A percentile compares a stretch with the other conserved stretches of the same genome.
These are phyloP conservation scores for Phocoena phocoena DNA, from an alignment of 2,113 vertebrate genomes.

Conservation along the genomic window DNA sequence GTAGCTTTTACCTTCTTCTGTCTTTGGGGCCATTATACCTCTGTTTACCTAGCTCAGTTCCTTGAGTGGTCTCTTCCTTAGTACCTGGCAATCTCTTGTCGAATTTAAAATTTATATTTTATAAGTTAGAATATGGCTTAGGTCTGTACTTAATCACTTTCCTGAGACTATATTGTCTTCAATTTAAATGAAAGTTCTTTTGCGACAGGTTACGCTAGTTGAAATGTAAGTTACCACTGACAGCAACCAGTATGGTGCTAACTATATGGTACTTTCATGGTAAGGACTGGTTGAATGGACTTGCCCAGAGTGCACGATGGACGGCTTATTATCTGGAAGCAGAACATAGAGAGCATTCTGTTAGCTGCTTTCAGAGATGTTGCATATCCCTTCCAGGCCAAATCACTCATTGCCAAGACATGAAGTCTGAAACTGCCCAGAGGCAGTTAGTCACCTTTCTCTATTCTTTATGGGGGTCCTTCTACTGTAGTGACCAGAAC, in stretches of 20 bases:
- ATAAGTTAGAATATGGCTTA: neutral
- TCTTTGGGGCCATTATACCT: neutral
- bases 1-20: neutral
- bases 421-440: neutral
- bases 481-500: neutral
- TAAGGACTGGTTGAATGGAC: neutral
- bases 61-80: neutral
- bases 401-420: neutral
- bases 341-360: neutral
- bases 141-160: neutral
- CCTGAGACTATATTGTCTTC: neutral
- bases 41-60: neutral
- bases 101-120: conserved; percentile 9
- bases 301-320: neutral
- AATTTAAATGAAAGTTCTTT: neutral
- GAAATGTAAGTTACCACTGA: neutral
- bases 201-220: neutral
- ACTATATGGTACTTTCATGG: neutral
- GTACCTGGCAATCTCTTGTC: neutral
- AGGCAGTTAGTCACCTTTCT: neutral
- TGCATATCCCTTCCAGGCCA: neutral
- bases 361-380: neutral
- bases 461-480: neutral
- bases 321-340: neutral
- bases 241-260: neutral